Conservation (phyloP, 2,113 vertebrate genomes). For the Acrocephalus arundinaceus region DNA sequence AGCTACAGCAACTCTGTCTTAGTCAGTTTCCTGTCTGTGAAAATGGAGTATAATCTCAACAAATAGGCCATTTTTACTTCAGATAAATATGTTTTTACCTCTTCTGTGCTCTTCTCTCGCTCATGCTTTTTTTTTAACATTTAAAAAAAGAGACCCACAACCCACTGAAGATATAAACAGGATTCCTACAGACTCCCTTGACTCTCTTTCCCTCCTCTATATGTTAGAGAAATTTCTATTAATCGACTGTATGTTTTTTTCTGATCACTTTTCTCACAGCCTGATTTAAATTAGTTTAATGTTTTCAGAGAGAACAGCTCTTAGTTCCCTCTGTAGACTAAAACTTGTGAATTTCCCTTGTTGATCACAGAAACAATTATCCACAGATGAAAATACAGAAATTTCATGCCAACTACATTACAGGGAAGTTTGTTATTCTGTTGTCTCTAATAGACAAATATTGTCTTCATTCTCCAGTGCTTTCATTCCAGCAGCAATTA, state of each 20-base stretch:
- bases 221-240: background rate
- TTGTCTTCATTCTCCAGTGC: background rate
- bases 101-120: background rate
- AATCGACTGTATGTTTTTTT: background rate
- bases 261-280: background rate
- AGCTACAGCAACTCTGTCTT: background rate
- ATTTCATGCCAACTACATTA: background rate
- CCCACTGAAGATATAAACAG: background rate
- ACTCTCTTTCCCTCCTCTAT: background rate
- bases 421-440: background rate
- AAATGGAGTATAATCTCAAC: background rate
- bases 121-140: background rate
- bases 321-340: background rate
- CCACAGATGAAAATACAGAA: slow-evolving; percentile 13
- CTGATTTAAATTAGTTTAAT: background rate
- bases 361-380: background rate
- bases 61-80: background rate
- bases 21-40: background rate
- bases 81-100: background rate
- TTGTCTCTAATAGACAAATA: background rate
- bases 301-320: background rate
- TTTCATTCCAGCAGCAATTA: slow-evolving; percentile 20
- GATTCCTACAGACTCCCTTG: background rate
- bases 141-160: background rate
- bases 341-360: background rate